Evolutionary conservation across 2,888 invertebrate species (phyloP), one percentile per base, ranked within the genome.

Genomic region (Monochamus alternatus): DNA sequence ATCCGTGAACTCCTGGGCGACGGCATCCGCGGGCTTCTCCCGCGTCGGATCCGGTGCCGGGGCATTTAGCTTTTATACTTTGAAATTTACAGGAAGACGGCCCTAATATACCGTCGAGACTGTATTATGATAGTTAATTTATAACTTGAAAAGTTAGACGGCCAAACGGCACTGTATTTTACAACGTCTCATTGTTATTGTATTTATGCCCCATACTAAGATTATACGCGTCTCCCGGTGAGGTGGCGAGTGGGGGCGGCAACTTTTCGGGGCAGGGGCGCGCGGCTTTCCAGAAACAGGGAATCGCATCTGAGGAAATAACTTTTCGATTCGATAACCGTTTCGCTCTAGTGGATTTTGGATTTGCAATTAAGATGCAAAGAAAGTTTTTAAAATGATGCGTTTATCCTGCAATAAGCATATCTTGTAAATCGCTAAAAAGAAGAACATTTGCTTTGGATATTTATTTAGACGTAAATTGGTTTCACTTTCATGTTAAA

Each of bases 81-180:
- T 75, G 81, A 81, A 78, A 81, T 81, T 79, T 76, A 75, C 81
- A 81, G 81, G 81, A 81, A 82, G 83, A 81, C 78, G 79, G 79
- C 79, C 81, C 82, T 82, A 82, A 83, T 83, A 83, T 83, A 84
- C 81, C 82, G 82, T 81, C 81, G 82, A 81, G 80, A 79, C 75
- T 82, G 82, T 82, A 83, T 84, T 83, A 84, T 83, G 82, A 84
- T 82, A 80, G 80, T 84, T 38, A 83, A 84, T 84, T 84, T 83
- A 84, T 81, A 78, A 79, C 77, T 79, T 75, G 73, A 78, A 84
- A 81, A 83, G 81, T 83, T 80, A 76, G 82, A 81, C 82, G 77
- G 75, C 81, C 81, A 81, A 82, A 82, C 81, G 80, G 75, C 79
- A 80, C 80, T 77, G 80, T 80, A 78, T 83, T 83, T 83, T 82